Evolutionary conservation across 2,888 invertebrate species (phyloP), one percentile per base, ranked within the genome.

Genomic region (Rhingia campestris): DNA sequence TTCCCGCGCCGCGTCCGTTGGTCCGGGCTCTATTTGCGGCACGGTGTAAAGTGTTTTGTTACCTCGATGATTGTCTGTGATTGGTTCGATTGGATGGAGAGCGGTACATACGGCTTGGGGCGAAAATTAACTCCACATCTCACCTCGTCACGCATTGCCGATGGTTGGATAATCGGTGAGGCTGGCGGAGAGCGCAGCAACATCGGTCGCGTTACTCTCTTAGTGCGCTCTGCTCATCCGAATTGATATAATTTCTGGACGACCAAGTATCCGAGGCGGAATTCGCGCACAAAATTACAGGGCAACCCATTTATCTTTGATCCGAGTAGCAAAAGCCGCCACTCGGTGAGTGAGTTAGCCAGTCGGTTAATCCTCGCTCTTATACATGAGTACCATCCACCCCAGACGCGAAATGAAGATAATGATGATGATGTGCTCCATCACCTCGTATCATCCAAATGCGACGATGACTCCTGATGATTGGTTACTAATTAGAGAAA

Each of bases 401-500:
- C 12, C 32, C 30, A 30, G 33, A 51, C n/a, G 49, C 58, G 43
- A 61, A 74, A 54, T 56, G 79, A 45, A 61, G 59, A 84, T 84
- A 80, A 84, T 84, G 84, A 80, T 79, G 84, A 85, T 85, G 84
- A 80, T 66, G 84, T 70, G 81, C 85, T 75, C 75, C 81, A 85
- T 81, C 80, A 81, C 85, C 80, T 81, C 56, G 72, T 67, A 70
- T 66, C 74, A 85, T 80, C 70, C 79, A 79, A 80, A 73, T 79
- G 80, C 81, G 75, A 81, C 70, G 81, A 75, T 72, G 74, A 75
- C 74, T 75, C 70, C 76, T 53, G 81, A 76, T 76, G 85, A 85
- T 85, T 85, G 85, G 85, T 81, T 76, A 76, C 85, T 85, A 85
- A 85, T 85, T 85, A 85, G 81, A 75, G 80, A 84, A 79, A 84